Conservation (phyloP, 2,888 invertebrate genomes). For the Alsophila aescularia region DNA sequence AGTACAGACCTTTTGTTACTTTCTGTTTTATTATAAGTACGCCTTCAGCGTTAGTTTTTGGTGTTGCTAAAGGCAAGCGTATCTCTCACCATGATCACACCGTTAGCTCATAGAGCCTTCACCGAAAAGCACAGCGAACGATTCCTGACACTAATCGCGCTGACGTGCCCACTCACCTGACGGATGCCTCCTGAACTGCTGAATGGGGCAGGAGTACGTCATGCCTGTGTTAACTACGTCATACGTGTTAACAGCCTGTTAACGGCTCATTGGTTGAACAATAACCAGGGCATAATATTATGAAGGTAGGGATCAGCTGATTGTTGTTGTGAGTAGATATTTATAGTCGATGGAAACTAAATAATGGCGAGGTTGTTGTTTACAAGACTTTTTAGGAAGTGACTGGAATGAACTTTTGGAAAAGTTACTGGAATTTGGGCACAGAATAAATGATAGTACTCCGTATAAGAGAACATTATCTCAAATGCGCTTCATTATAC, state of each 20-base stretch:
- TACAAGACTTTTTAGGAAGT: no score
- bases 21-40: no score
- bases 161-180: conserved; percentile 24
- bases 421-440: no score
- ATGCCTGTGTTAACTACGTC: conserved; percentile 16
- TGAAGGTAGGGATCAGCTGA: background rate
- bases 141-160: conserved; percentile 38
- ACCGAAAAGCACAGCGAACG: conserved; percentile 34
- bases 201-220: conserved; percentile 22
- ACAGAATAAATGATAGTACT: no score
- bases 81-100: conserved; percentile 12
- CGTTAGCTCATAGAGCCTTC: conserved; percentile 28
- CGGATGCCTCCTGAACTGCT: conserved; percentile 1
- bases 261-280: conserved; percentile 24
- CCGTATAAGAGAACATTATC: no score
- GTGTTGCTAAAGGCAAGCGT: background rate
- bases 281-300: conserved; percentile 2
- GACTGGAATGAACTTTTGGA: no score
- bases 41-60: no score
- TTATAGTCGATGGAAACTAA: no score
- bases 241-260: conserved; percentile 10
- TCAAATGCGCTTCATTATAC: no score
- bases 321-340: background rate
- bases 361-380: no score
- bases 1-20: no score